Evolutionary conservation across 2,888 invertebrate species (phyloP).

Genomic region (Galerucella pusilla): DNA sequence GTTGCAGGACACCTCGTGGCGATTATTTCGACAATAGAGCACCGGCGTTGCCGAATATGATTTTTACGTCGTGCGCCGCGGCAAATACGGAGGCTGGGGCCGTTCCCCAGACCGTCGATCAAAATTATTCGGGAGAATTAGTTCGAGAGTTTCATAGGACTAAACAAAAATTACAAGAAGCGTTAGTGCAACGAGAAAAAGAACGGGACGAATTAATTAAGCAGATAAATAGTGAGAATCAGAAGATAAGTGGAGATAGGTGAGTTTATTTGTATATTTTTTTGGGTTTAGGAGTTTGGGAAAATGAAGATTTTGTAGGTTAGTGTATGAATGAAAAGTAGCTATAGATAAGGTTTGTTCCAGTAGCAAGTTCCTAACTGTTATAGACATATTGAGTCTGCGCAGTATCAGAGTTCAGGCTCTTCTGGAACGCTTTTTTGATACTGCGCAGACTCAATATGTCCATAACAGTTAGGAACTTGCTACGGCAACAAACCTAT

Average conservation of each 20-base stretch:
- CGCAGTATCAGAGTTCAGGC: too few relatives aligned
- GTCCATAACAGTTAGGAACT: too few relatives aligned
- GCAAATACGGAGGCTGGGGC: slow-evolving; percentile 30
- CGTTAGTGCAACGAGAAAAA: slow-evolving; percentile 67
- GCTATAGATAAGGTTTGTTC: too few relatives aligned
- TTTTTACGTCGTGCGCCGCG: slow-evolving; percentile 9
- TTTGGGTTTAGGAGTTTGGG: too few relatives aligned
- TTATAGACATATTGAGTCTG: too few relatives aligned
- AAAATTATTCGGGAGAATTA: slow-evolving; percentile 74
- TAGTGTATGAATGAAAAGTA: too few relatives aligned
- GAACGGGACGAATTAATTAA: slow-evolving; percentile 69
- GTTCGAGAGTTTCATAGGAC: slow-evolving; percentile 85
- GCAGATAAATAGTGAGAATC: slow-evolving; percentile 64
- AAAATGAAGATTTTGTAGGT: too few relatives aligned
- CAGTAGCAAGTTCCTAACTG: too few relatives aligned
- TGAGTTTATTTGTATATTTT: slow-evolving; percentile 50
- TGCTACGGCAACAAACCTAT: too few relatives aligned
- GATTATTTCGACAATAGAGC: slow-evolving; percentile 11
- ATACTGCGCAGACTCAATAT: too few relatives aligned
- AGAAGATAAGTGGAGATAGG: slow-evolving; percentile 66
- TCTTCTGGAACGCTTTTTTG: too few relatives aligned
- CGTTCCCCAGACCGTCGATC: slow-evolving; percentile 56
- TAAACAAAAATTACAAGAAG: slow-evolving; percentile 75
- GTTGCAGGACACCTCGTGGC: slow-evolving; percentile 14
- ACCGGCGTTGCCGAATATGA: neutral